A percentile compares a stretch with the other conserved stretches of the same genome.
Conservation (phyloP, 2,797 vertebrate genomes). For the Sebastes minor region DNA sequence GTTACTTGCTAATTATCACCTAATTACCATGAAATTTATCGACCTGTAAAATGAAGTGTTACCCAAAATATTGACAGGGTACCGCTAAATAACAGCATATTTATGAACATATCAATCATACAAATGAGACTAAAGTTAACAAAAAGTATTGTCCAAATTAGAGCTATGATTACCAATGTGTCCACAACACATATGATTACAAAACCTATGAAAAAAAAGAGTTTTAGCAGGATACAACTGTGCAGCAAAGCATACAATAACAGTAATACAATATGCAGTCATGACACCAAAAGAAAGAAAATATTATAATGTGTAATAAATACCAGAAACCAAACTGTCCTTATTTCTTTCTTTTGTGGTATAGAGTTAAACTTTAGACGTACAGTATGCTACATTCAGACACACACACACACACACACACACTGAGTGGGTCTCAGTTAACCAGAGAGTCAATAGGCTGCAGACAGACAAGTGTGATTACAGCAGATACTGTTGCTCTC, state of each 20-base stretch:
- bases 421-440: slow-evolving; percentile 61
- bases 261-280: not conserved
- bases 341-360: not conserved
- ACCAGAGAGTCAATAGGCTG: slow-evolving; percentile 68
- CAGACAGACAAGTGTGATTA: slow-evolving; percentile 77
- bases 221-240: too few species aligned
- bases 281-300: not conserved
- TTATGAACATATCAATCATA: not conserved
- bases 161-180: not conserved
- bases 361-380: not conserved
- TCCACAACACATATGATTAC: not conserved
- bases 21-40: too few species aligned
- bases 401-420: slow-evolving; percentile 17
- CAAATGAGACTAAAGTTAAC: not conserved
- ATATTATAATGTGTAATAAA: not conserved
- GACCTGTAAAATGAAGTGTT: too few species aligned
- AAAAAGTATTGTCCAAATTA: not conserved
- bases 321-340: not conserved
- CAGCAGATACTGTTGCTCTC: slow-evolving; percentile 74
- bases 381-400: not conserved
- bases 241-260: not conserved
- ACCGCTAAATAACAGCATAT: not conserved
- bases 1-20: too few species aligned
- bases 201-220: too few species aligned
- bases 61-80: not conserved